Conservation (phyloP, 2,797 vertebrate genomes). For the Craterocephalus amniculus region DNA sequence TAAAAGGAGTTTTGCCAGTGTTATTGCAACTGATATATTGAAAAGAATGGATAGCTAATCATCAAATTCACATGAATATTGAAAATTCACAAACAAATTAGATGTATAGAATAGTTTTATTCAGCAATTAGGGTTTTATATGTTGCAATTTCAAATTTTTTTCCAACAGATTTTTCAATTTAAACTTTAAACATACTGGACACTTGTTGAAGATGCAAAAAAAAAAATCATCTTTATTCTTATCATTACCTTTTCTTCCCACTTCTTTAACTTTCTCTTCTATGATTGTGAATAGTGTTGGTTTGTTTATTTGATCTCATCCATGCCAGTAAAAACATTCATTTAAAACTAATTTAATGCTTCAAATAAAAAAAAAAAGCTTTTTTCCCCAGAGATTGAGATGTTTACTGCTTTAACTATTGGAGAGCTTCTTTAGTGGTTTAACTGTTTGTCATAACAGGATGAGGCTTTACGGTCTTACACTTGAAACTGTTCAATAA, state of each 20-base stretch:
- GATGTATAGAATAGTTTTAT: too few relatives aligned
- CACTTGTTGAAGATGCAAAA: background rate
- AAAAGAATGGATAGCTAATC: background rate
- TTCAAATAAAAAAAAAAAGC: background rate
- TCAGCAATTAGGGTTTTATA: too few relatives aligned
- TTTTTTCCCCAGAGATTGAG: conserved; percentile 1
- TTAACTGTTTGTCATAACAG: conserved; percentile 26
- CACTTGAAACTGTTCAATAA: conserved; percentile 23
- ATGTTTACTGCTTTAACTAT: background rate
- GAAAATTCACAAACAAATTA: too few relatives aligned
- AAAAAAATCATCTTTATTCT: background rate
- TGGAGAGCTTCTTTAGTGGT: conserved; percentile 31
- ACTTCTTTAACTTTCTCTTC: background rate
- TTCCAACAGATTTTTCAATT: background rate
- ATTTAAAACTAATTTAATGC: background rate
- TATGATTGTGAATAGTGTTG: background rate
- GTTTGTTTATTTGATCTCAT: background rate
- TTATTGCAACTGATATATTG: background rate
- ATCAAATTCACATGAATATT: too few relatives aligned
- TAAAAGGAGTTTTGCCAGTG: background rate
- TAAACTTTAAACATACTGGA: background rate
- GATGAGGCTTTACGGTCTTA: conserved; percentile 11
- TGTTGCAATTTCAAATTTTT: too few relatives aligned
- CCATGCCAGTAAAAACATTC: background rate
- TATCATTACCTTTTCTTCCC: too few relatives aligned